Base-by-base conservation (phyloP, 2,113 vertebrate genomes). In the Porphyrio hochstetteri region DNA sequence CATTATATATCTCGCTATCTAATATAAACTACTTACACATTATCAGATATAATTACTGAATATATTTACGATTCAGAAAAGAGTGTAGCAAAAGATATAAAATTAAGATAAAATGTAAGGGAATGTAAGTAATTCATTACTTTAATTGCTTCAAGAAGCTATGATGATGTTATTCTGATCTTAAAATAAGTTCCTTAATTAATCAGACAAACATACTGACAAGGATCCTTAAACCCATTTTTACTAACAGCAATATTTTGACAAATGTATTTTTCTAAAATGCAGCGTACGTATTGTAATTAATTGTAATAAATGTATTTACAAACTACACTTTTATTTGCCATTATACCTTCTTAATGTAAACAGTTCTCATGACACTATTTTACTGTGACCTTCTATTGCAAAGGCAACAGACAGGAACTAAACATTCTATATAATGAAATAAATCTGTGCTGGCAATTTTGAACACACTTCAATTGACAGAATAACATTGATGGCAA, bases 11-110 rank as follows among this genome's bases (percentile, higher is more conserved):
- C 87, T 94, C 7, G 0, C 69, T 89, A 82, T 87, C 91, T 91
- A 91, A 86, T 95, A 93, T 91, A 87, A 97, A 93, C 74, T 93
- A 95, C 89, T 95, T 95, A 93, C 84, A 92, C n/a, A 61, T 96
- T 97, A 96, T 95, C 96, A 95, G 94, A 96, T 97, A 95, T 79
- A 92, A 93, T 97, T 95, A 97, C 91, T 92, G 93, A 93, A 91
- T 96, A 96, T 80, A 94, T 88, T 94, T 94, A 87, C 86, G 64
- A 82, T 95, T 93, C 91, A 81, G 67, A 91, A 92, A 91, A 92
- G 67, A 93, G 48, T 64, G 42, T 60, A 88, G 76, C 48, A 90
- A 44, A 87, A 92, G 92, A 95, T 93, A 48, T 3, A 61, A 69
- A 96, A 93, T 72, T 56, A 88, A 92, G 93, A 97, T 95, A 93